These are phyloP conservation scores for Rhipidura dahli DNA, from an alignment of 2,113 vertebrate species.

Conservation along the genomic window DNA sequence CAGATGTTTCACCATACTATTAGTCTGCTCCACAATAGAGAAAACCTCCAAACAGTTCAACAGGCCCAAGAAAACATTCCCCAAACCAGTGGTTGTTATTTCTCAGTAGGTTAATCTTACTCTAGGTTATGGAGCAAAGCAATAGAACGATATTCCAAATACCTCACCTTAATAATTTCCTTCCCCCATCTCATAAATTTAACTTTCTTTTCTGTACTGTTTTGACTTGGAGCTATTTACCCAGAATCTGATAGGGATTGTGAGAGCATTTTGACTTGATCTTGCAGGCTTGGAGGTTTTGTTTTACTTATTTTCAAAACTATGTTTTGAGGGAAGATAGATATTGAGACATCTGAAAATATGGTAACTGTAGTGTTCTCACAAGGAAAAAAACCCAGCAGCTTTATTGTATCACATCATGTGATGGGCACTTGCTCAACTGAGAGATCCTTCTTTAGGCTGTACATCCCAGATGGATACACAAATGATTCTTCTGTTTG, in stretches of 20 bases:
- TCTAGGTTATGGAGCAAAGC: not conserved
- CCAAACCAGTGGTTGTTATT: not conserved
- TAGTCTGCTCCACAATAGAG: not conserved
- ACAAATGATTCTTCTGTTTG: not conserved
- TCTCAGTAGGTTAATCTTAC: not conserved
- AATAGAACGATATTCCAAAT: not conserved
- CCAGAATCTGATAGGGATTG: not conserved
- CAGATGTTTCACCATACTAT: not conserved
- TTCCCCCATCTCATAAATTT: not conserved
- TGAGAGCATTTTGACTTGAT: not conserved
- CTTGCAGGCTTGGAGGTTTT: not conserved
- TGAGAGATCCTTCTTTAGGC: not conserved
- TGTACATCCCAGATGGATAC: not conserved
- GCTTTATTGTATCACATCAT: not conserved
- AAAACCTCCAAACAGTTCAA: not conserved
- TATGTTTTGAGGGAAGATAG: not conserved
- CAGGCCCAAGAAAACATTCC: not conserved
- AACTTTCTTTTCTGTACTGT: not conserved
- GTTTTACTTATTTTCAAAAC: not conserved
- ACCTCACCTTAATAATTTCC: not conserved
- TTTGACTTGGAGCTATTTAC: not conserved
- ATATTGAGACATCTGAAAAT: not conserved
- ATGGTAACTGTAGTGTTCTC: not conserved
- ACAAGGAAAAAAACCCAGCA: fast-evolving
- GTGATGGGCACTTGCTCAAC: not conserved